A percentile compares a stretch with the other conserved stretches of the same genome.
These are phyloP conservation scores for Paramormyrops hopkinsi DNA, from an alignment of 2,797 vertebrate species.

Conservation along the genomic window DNA sequence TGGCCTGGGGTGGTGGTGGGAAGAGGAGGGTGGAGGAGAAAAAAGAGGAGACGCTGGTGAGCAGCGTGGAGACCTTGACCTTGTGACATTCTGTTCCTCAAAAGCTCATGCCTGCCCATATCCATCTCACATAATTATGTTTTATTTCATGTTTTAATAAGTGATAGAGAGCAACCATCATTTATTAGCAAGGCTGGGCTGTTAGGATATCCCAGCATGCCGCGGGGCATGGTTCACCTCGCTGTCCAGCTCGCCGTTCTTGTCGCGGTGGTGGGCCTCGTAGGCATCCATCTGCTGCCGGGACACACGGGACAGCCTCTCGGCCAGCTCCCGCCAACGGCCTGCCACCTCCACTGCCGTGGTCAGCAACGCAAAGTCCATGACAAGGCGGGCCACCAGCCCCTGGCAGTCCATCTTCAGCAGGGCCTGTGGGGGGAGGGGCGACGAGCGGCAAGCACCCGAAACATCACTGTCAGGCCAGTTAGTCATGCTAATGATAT, in stretches of 20 bases:
- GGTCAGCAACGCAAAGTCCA: slow-evolving; percentile 89
- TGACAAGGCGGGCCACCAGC: slow-evolving; percentile 79
- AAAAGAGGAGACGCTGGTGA: not conserved
- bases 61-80: not conserved
- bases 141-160: not conserved
- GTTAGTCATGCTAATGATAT: not conserved
- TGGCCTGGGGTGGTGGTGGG: slow-evolving; percentile 62
- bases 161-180: not conserved
- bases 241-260: slow-evolving; percentile 73
- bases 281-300: slow-evolving; percentile 94
- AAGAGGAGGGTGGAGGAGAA: not conserved
- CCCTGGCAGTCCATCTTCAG: slow-evolving; percentile 97
- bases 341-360: slow-evolving; percentile 89
- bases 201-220: not conserved
- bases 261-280: slow-evolving; percentile 86
- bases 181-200: not conserved
- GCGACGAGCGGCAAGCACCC: not conserved
- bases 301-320: slow-evolving; percentile 84
- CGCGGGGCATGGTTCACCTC: slow-evolving; percentile 67
- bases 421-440: slow-evolving; percentile 66
- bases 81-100: not conserved
- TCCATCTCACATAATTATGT: not conserved
- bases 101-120: not conserved
- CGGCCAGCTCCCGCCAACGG: slow-evolving; percentile 89
- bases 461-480: not conserved